These are phyloP conservation scores for Cirrhinus molitorella DNA, from an alignment of 2,797 vertebrate species.

Conservation along the genomic window DNA sequence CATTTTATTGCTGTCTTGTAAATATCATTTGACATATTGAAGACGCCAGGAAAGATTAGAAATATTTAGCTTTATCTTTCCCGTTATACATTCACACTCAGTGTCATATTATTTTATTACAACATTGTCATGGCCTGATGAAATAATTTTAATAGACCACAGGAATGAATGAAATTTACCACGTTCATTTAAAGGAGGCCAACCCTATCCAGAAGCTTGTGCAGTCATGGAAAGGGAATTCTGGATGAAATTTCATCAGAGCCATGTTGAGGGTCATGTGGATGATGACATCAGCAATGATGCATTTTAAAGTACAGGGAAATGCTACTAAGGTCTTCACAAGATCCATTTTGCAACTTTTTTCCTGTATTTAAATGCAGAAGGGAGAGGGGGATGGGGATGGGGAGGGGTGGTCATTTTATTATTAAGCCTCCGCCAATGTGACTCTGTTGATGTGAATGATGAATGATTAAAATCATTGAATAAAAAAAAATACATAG, in stretches of 20 bases:
- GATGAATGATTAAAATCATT: too few species aligned
- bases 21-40: slow-evolving; percentile 14
- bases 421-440: not conserved
- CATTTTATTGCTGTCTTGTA: not conserved
- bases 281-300: not conserved
- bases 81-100: not conserved
- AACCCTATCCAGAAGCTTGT: not conserved
- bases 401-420: too few species aligned
- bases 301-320: not conserved
- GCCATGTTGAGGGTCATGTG: not conserved
- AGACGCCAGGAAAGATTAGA: slow-evolving; percentile 1
- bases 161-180: not conserved
- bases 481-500: too few species aligned
- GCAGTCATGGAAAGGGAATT: not conserved
- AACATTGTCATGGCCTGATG: not conserved
- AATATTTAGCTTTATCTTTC: not conserved
- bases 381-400: too few species aligned
- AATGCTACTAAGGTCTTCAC: not conserved
- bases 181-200: not conserved
- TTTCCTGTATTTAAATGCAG: not conserved
- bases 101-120: not conserved
- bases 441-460: not conserved
- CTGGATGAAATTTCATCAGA: not conserved
- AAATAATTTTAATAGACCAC: not conserved
- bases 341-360: not conserved